phyloP scores from a whole-genome alignment of 2,113 vertebrate genomes.

The Haemorhous mexicanus region DNA sequence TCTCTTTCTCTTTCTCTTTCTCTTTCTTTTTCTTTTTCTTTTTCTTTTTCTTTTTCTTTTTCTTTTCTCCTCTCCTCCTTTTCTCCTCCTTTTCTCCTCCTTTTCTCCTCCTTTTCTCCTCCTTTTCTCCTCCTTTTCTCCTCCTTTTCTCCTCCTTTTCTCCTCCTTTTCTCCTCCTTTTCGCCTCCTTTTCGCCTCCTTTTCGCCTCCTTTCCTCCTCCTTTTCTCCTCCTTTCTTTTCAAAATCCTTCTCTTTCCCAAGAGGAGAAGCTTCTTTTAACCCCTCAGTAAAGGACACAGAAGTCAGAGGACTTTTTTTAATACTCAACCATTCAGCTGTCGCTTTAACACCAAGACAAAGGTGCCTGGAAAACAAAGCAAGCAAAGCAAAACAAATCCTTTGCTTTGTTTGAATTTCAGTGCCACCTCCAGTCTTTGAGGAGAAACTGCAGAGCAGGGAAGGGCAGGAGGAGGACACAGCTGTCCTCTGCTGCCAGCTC shows the following conservation, averaged over 20 bases:
- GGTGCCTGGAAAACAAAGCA: not conserved
- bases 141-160: too few species aligned
- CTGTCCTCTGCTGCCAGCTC: constrained; percentile 71
- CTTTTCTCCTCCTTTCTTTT: too few species aligned
- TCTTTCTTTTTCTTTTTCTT: too few species aligned
- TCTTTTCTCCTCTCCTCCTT: too few species aligned
- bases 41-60: too few species aligned
- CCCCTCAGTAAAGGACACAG: not conserved
- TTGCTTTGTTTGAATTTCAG: constrained; percentile 30
- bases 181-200: too few species aligned
- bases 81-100: too few species aligned
- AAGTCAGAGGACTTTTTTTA: not conserved
- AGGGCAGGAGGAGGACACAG: constrained; percentile 61
- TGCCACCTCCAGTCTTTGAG: constrained; percentile 73
- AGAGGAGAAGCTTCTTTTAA: not conserved
- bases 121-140: too few species aligned
- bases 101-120: too few species aligned
- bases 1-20: too few species aligned
- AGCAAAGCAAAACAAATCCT: not conserved
- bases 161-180: too few species aligned
- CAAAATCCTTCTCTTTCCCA: not conserved
- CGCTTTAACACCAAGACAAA: not conserved
- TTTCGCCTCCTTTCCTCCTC: too few species aligned
- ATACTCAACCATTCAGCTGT: not conserved
- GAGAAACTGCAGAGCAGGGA: constrained; percentile 74